Evolutionary conservation across 2,797 vertebrate genomes (phyloP).

Genomic region (Platalea minor): DNA sequence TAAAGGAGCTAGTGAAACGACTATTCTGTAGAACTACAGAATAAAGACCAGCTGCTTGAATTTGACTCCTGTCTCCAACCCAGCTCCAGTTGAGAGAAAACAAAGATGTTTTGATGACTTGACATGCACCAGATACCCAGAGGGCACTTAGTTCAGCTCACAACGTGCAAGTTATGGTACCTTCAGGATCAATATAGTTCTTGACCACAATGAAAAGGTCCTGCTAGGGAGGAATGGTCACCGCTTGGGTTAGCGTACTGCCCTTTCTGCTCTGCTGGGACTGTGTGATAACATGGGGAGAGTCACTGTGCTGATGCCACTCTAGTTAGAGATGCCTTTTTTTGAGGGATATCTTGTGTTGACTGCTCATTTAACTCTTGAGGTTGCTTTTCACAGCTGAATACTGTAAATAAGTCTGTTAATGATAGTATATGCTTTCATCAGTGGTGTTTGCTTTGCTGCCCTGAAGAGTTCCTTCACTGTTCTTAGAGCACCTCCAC

Average conservation of each 20-base stretch:
- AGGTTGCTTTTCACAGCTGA: not conserved
- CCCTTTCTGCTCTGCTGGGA: not conserved
- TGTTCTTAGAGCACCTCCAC: not conserved
- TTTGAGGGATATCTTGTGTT: not conserved
- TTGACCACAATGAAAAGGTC: not conserved
- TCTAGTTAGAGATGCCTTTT: not conserved
- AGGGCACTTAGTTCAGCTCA: not conserved
- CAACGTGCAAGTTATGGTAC: too few species aligned
- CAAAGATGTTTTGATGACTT: not conserved
- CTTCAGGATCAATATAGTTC: not conserved
- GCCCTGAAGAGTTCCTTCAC: not conserved
- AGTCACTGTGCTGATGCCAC: not conserved
- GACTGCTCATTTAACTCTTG: not conserved
- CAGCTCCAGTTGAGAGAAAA: not conserved
- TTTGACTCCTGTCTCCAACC: constrained; percentile 1
- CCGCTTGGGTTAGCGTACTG: not conserved
- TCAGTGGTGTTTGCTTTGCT: not conserved
- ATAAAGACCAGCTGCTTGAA: not conserved
- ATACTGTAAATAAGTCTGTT: not conserved
- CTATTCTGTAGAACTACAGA: not conserved
- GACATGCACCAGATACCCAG: not conserved
- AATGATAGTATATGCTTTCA: too few species aligned
- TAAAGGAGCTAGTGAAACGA: not conserved
- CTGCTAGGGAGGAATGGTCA: not conserved
- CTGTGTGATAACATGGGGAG: not conserved